Base-by-base conservation (phyloP, 1,140 invertebrate species). In the Bombus superbus region DNA sequence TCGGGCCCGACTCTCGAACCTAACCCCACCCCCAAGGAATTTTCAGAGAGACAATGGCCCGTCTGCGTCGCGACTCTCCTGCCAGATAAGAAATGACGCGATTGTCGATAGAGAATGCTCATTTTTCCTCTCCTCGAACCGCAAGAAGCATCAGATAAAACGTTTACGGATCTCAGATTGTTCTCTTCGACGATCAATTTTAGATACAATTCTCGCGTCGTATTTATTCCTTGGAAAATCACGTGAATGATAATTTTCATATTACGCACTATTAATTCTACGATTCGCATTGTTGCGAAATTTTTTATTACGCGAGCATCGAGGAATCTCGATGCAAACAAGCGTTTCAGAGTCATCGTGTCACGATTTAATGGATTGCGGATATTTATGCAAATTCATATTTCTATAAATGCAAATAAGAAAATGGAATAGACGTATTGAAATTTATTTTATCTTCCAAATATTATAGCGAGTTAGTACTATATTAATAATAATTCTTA, bases 21-120 rank as follows among this genome's bases (percentile, higher is more conserved):
- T 53, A 53, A 22, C 47, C 42, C 73, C 64, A 68, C 69, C 69
- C 57, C 78, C 53, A 9, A 57, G 18, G 62, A 81, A 81, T 85
- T 64, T 59, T 79, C 59, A 72, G 62, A 85, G 53, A 76, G 72
- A 40, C 78, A 72, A 88, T 88, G 85, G 68, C 38, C 44, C 57
- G 68, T 82, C 59, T 79, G 28, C 47, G 76, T 73, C 68, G 81
- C 64, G 62, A 83, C 74, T 82, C 72, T 69, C 22, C 38, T 42
- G 40, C 18, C 28, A 40, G 57, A 80, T 81, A 88, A 84, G 79
- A 64, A 62, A 77, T 22, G 59, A 62, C 47, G 59, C 75, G 59
- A 87, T 87, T n/a, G 68, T 57, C 57, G 66, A 88, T 86, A 42
- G 57, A 35, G 68, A 64, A 86, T 40, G 47, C 40, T 25, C 44